Base-by-base conservation (phyloP, 2,797 vertebrate genomes). In the Emydoidea blandingii region DNA sequence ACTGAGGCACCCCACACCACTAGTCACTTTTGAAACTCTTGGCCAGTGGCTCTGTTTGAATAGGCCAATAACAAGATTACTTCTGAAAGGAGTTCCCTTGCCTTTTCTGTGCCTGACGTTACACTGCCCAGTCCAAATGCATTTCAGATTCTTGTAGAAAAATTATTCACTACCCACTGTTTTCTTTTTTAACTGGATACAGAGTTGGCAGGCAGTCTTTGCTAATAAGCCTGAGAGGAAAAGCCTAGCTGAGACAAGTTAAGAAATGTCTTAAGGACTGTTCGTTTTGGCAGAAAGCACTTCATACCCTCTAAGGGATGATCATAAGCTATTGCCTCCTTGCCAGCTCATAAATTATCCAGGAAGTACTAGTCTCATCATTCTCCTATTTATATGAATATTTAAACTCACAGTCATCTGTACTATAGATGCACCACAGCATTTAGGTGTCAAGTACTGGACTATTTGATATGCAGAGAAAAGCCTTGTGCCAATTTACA, bases 351-450 rank as follows among this genome's bases (percentile, higher is more conserved):
- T 92, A 93, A 95, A 96, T 96, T 87, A 91, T 27, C 50, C 72
- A 12, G 37, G 21, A 59, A 91, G 53, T 90, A 23, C 12, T 78
- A 86, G 16, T 80, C 82, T 89, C 78, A 65, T 93, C 88, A 79
- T 88, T 95, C n/a, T 90, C 79, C 76, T 34, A 81, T n/a, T 81
- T 92, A 34, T 76, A 90, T 93, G 81, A 83, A 92, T 95, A 91
- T 47, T 91, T 88, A 91, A 95, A 94, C 82, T 82, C 76, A 95
- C 72, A 90, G 85, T 87, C 0, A 87, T 87, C 2, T 44, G 41
- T 50, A 34, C 52, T 10, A 1, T 11, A 8, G 12, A 49, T 86
- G 29, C 44, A 89, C 8, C 3, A 14, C 34, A 52, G 44, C 81
- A 76, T 9, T 88, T 79, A 53, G 16, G 19, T 83, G 44, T 62